A percentile compares a stretch with the other conserved stretches of the same genome.
Evolutionary conservation across 2,797 vertebrate species (phyloP).

Genomic region (Rousettus madagascariensis): DNA sequence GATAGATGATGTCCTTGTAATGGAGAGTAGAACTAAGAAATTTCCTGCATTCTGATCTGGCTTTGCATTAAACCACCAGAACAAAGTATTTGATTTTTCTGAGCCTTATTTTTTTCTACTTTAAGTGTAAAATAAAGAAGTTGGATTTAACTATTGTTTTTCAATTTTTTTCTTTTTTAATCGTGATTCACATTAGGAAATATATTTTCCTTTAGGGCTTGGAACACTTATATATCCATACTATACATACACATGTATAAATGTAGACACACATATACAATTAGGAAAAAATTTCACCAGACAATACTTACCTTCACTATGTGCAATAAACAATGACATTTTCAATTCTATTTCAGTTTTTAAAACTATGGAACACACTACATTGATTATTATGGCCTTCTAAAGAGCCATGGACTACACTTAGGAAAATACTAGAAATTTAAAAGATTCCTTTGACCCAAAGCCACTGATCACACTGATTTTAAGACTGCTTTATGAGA

Average conservation of each 20-base stretch:
- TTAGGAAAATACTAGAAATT: conserved; percentile 35
- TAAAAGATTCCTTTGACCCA: not conserved
- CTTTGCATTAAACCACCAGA: not conserved
- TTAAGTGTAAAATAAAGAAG: conserved; percentile 1
- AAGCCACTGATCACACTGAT: not conserved
- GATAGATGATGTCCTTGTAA: not conserved
- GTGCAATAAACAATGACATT: not conserved
- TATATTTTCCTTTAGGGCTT: not conserved
- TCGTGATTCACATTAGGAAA: not conserved
- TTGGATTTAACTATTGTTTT: not conserved
- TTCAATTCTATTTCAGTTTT: conserved; percentile 39
- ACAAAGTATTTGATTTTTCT: not conserved
- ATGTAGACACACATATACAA: not conserved
- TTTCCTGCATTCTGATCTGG: not conserved
- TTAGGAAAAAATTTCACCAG: conserved; percentile 9
- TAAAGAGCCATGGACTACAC: not conserved
- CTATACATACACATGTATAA: not conserved
- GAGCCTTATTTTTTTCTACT: not conserved
- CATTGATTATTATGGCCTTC: not conserved
- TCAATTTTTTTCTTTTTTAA: not conserved
- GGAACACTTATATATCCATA: not conserved
- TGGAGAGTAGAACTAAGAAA: not conserved
- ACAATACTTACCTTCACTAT: not conserved
- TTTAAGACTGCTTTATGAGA: conserved; percentile 22
- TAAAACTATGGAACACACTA: not conserved